These are phyloP conservation scores for Cyprichromis sp. DNA, from an alignment of 2,113 vertebrate species.

Conservation along the genomic window DNA sequence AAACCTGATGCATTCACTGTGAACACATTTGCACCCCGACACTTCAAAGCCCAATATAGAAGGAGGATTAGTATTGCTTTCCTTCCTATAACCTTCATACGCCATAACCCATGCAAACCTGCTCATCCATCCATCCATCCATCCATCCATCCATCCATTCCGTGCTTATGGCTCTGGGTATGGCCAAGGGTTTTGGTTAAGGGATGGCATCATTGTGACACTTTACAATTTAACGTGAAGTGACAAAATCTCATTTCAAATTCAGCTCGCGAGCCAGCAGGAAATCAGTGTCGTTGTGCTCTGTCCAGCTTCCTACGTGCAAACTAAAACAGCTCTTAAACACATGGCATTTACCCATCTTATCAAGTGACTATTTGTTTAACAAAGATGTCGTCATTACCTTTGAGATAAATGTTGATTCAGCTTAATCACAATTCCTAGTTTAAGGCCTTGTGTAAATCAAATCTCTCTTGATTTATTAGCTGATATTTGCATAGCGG, in stretches of 20 bases:
- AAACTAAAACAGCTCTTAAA: constrained; percentile 10
- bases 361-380: constrained; percentile 18
- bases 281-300: neutral
- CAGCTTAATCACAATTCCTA: constrained; percentile 14
- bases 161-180: neutral
- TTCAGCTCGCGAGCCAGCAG: constrained; percentile 8
- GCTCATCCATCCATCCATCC: neutral
- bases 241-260: constrained; percentile 32
- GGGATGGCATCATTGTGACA: constrained; percentile 16
- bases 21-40: constrained; percentile 74
- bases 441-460: neutral
- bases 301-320: neutral
- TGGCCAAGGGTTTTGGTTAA: neutral
- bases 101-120: neutral
- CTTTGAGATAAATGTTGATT: constrained; percentile 34
- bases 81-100: constrained; percentile 4
- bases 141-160: neutral
- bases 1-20: constrained; percentile 65
- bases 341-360: constrained; percentile 26
- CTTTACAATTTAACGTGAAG: constrained; percentile 30
- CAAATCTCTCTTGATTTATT: constrained; percentile 24
- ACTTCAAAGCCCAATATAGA: constrained; percentile 66
- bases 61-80: constrained; percentile 50
- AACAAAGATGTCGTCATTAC: constrained; percentile 5
- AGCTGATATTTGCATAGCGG: constrained; percentile 26